Conservation (phyloP, 1,140 invertebrate genomes). For the Globodera rostochiensis region DNA sequence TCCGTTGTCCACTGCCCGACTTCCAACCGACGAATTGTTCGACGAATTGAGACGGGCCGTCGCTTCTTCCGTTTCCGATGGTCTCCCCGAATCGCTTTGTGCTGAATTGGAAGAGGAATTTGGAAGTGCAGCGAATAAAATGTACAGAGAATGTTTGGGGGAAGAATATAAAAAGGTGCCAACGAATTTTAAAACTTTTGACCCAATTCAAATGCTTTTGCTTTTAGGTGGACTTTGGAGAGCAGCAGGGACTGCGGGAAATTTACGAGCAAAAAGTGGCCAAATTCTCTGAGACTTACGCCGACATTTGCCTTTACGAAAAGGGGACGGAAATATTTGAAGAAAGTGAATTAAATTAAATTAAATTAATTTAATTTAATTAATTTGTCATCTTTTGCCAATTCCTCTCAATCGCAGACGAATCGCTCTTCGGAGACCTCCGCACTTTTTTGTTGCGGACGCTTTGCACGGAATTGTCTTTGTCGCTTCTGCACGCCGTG, state of each 20-base stretch:
- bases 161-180: conserved; percentile 1
- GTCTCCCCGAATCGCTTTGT: conserved; percentile 34
- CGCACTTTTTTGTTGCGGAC: conserved; percentile 33
- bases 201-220: neutral
- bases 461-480: conserved; percentile 38
- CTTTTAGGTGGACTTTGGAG: conserved; percentile 9
- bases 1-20: neutral
- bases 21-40: conserved; percentile 23
- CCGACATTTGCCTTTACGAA: conserved; percentile 46
- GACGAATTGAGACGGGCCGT: conserved; percentile 9
- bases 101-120: conserved; percentile 38
- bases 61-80: neutral
- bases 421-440: conserved; percentile 39
- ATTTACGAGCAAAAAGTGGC: conserved; percentile 32
- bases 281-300: conserved; percentile 23
- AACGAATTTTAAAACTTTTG: neutral
- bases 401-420: neutral
- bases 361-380: conserved; percentile 9
- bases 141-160: conserved; percentile 34
- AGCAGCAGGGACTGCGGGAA: conserved; percentile 22
- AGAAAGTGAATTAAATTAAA: conserved; percentile 19
- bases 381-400: neutral
- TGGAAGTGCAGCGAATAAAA: conserved; percentile 17
- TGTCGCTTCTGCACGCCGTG: conserved; percentile 33
- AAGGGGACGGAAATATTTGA: conserved; percentile 31